These are phyloP conservation scores for Nysson spinosus DNA, from an alignment of 2,888 invertebrate species.

Conservation along the genomic window DNA sequence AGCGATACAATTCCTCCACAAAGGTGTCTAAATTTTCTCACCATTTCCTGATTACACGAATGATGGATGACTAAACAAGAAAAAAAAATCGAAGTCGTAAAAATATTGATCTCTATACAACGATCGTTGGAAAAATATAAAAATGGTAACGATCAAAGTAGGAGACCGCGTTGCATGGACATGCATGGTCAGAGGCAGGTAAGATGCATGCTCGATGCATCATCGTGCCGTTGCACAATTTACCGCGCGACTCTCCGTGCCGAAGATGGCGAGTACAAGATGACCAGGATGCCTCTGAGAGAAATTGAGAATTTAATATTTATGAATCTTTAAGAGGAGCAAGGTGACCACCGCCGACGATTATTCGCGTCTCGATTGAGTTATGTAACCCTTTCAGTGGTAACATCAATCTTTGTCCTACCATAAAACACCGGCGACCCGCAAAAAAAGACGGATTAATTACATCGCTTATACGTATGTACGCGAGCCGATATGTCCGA, in stretches of 20 bases:
- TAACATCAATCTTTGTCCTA: constrained; percentile 45
- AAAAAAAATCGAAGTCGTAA: too few relatives aligned
- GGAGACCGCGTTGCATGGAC: constrained; percentile 33
- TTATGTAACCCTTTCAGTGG: constrained; percentile 28
- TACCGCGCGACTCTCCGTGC: constrained; percentile 25
- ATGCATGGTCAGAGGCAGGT: constrained; percentile 57
- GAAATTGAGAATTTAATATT: constrained; percentile 72
- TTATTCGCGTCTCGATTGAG: constrained; percentile 15
- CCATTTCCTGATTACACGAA: too few relatives aligned
- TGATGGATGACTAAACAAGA: too few relatives aligned
- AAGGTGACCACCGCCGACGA: constrained; percentile 45
- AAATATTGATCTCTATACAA: background rate
- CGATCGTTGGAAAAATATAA: constrained; percentile 17
- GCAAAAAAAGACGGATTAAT: constrained; percentile 20
- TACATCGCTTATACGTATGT: constrained; percentile 10
- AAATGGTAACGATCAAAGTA: constrained; percentile 40
- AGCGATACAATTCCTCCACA: too few relatives aligned
- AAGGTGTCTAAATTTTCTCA: too few relatives aligned
- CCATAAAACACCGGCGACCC: constrained; percentile 1
- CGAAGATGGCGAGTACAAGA: constrained; percentile 57
- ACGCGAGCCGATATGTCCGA: constrained; percentile 5
- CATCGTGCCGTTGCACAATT: constrained; percentile 61
- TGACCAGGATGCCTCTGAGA: constrained; percentile 46
- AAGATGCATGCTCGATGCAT: constrained; percentile 59
- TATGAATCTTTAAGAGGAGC: constrained; percentile 66